Evolutionary conservation across 2,797 vertebrate species (phyloP), one percentile per base, ranked within the genome.

Genomic region (Macropus fuliginosus): DNA sequence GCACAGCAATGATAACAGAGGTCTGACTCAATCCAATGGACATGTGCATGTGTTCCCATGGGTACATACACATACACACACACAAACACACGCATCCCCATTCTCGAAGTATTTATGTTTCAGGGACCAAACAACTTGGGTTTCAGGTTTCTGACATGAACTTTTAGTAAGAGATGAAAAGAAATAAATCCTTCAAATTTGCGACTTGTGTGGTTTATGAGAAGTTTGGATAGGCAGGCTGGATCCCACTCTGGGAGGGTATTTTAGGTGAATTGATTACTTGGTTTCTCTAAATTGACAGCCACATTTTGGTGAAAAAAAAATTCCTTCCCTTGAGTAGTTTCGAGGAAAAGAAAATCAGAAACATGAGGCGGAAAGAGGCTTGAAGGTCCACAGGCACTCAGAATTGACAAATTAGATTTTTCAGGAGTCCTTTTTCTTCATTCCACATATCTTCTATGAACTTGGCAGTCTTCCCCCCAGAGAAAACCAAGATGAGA

Each of bases 291-390:
- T 62, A 94, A 94, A 94, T 46, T 66, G 91, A 93, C 54, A 95
- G 90, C 31, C 1, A 6, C 56, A 56, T 52, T 91, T 95, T 93
- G 34, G 90, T 66, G 87, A 34, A 91, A 62, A 96, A 96, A 93
- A 90, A 56, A 29, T 46, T 31, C 59, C 92, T 55, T 96, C 55
- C n/a, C 6, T 0, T 31, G 56, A 54, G 57, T 91, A 92, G n/a
- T 66, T 95, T 92, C 40, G 91, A 95, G 81, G 54, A 62, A 87
- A 92, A 95, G 92, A 95, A 93, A 91, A 91, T 93, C 56, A 92
- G 87, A 94, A 94, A 54, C 4, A 0, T 56, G 55, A 90, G 27
- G 31, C 74, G 34, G 57, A 91, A n/a, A 90, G 66, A 8, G 29
- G 2, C 54, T 54, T 18, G 46, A 54, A 93, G 55, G 55, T 54